A percentile compares a stretch with the other conserved stretches of the same genome.
phyloP scores from a whole-genome alignment of 2,797 vertebrate genomes.

The Tachyglossus aculeatus region DNA sequence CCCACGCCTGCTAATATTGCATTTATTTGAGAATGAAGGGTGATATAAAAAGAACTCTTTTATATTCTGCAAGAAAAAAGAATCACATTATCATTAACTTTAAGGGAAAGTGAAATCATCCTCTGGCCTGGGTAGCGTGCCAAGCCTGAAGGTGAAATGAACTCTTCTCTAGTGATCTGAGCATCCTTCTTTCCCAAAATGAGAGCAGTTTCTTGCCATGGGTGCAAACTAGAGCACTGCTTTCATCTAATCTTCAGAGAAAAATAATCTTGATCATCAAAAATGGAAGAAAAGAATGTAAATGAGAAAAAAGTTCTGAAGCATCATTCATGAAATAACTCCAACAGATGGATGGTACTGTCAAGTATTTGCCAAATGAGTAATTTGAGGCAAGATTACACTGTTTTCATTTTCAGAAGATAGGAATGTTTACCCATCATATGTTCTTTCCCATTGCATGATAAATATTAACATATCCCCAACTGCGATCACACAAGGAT shows the following conservation, averaged over 20 bases:
- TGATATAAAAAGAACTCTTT: neutral
- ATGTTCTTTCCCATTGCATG: neutral
- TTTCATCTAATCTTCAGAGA: slow-evolving; percentile 7
- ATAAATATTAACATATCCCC: neutral
- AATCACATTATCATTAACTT: neutral
- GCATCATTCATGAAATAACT: neutral
- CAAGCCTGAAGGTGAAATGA: neutral
- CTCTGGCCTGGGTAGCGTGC: neutral
- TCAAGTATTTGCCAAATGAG: neutral
- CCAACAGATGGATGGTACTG: neutral
- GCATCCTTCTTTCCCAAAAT: neutral
- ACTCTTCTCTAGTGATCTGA: neutral
- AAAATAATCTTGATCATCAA: slow-evolving; percentile 27
- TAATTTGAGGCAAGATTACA: neutral
- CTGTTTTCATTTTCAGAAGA: neutral
- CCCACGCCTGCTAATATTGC: neutral
- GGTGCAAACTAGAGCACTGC: neutral
- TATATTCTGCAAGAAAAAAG: neutral
- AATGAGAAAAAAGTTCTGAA: neutral
- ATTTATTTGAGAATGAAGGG: slow-evolving; percentile 11
- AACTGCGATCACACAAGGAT: neutral
- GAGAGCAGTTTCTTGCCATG: neutral
- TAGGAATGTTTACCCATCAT: neutral
- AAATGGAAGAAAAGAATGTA: neutral
- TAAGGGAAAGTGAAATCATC: neutral